Percentiles rank a stretch among this genome's conserved stretches.
phyloP scores from a whole-genome alignment of 2,113 vertebrate genomes.

The Tichodroma muraria region DNA sequence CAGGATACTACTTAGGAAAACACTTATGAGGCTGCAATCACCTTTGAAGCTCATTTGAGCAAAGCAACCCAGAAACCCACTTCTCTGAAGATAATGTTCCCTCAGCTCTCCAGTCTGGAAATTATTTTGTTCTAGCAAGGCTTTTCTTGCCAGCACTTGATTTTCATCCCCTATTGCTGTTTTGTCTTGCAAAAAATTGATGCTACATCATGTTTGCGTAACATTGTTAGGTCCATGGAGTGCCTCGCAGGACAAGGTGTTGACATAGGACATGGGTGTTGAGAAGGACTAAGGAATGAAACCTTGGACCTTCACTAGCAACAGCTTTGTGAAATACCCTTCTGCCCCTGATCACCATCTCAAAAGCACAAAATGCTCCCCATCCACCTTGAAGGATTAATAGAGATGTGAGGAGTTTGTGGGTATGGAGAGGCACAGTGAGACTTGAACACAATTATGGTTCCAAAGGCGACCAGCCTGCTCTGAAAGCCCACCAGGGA shows the following conservation, averaged over 20 bases:
- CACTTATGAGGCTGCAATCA: constrained; percentile 8
- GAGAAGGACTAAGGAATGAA: background rate
- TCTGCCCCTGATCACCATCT: background rate
- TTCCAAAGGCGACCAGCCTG: background rate
- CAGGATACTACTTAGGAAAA: constrained; percentile 24
- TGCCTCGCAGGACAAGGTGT: background rate
- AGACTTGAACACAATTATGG: background rate
- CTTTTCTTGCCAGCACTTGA: background rate
- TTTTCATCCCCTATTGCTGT: background rate
- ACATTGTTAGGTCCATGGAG: background rate
- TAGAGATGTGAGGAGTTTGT: background rate
- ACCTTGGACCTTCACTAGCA: background rate
- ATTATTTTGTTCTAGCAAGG: background rate
- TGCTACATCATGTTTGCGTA: background rate
- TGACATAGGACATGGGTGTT: too few relatives aligned
- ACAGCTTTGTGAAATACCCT: background rate
- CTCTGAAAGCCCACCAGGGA: background rate
- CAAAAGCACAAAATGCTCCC: background rate
- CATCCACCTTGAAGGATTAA: background rate
- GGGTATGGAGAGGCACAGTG: background rate
- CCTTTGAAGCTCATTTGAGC: constrained; percentile 28
- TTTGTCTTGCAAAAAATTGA: background rate
- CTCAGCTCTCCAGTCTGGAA: background rate
- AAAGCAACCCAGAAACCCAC: background rate
- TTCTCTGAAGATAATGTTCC: background rate